Evolutionary conservation across 2,888 invertebrate species (phyloP), one percentile per base, ranked within the genome.

Genomic region (Ceramica pisi): DNA sequence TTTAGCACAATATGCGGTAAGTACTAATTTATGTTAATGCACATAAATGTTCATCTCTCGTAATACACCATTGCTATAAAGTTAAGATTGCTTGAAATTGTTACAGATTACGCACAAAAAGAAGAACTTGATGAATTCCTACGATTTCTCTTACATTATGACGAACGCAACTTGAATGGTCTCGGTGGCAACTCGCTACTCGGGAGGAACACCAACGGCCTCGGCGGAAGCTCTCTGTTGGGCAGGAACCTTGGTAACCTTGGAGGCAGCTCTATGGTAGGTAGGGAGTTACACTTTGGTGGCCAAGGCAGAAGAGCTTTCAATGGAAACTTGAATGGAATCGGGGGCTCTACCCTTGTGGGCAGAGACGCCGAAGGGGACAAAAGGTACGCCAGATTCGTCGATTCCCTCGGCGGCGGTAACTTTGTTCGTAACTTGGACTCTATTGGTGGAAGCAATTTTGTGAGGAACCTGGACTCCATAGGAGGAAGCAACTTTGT

Each of bases 401-500:
- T 92, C 4, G 92, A 89, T 75, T 88, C 92, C 2, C 88, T 94
- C 8, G 95, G 94, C 19, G 93, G 95, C 4, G 92, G 93, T 41
- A 94, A 94, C 84, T 92, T 94, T 53, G 93, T 94, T 31, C 91
- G 93, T 57, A 93, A 91, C 86, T 76, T 95, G 69, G 95, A 95
- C 82, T 92, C 94, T 68, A 87, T 95, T 67, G 95, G 95, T 19
- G 94, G 95, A 63, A 94, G 94, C 19, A 96, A 96, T 87, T 91
- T 94, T 65, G 92, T 94, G 19, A 91, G 95, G 65, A 92, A 92
- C 78, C 80, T 95, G 14, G 95, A 95, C 72, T 92, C 93, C 0
- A 86, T 94, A 8, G 95, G 94, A 6, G 94, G 95, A 1, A 92
- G 91, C 35, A 95, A 93, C 85, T 91, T 95, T 9, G 94, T 95